Conservation (phyloP, 2,888 invertebrate genomes). For the Helicoverpa assulta region DNA sequence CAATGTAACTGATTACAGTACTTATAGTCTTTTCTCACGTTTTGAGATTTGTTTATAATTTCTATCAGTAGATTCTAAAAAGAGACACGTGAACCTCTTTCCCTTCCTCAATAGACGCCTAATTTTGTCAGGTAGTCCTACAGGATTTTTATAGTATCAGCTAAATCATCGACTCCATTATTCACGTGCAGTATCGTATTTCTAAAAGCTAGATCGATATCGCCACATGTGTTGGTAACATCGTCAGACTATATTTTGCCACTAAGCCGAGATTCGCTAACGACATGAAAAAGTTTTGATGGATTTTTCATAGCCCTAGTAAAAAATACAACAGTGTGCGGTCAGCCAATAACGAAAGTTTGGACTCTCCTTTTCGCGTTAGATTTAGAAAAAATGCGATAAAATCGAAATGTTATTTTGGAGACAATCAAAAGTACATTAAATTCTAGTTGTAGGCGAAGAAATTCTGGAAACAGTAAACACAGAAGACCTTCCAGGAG, state of each 20-base stretch:
- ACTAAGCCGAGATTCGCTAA: constrained; percentile 77
- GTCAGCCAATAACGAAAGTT: constrained; percentile 79
- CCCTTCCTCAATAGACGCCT: constrained; percentile 25
- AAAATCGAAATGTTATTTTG: constrained; percentile 46
- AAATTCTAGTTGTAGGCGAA: constrained; percentile 2
- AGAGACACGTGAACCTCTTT: constrained; percentile 31
- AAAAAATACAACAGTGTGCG: constrained; percentile 78
- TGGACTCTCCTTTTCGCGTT: constrained; percentile 63
- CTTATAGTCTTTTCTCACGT: neutral
- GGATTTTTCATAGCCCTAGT: constrained; percentile 81
- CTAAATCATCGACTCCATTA: constrained; percentile 40
- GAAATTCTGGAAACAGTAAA: constrained; percentile 2
- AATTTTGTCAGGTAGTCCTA: constrained; percentile 51
- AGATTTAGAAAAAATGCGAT: constrained; percentile 50
- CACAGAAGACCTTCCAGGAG: constrained; percentile 4
- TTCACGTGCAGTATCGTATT: constrained; percentile 28
- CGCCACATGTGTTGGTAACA: constrained; percentile 65
- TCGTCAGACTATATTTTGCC: constrained; percentile 68
- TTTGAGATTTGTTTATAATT: constrained; percentile 34
- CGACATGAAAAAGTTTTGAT: constrained; percentile 85
- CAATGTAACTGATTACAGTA: constrained; percentile 9
- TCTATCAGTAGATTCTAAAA: constrained; percentile 50
- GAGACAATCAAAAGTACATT: constrained; percentile 7
- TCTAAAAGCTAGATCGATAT: constrained; percentile 59
- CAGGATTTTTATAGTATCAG: constrained; percentile 29